phyloP scores from a whole-genome alignment of 2,888 invertebrate genomes.

The Cataglyphis albicans region DNA sequence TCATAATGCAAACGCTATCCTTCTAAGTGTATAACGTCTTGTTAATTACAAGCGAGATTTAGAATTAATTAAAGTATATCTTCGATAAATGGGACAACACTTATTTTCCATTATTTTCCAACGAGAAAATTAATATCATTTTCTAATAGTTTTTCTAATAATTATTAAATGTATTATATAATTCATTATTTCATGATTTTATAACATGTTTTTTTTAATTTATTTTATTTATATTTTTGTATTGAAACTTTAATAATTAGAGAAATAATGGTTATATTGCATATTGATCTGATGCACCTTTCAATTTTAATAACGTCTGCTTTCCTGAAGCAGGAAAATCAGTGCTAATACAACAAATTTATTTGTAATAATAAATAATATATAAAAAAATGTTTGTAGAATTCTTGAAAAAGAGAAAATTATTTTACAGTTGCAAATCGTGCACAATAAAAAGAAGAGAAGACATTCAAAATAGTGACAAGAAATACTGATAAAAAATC shows the following conservation, averaged over 20 bases:
- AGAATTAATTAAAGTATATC: conserved; percentile 19
- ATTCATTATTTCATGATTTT: not conserved
- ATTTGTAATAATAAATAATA: not conserved
- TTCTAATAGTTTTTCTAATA: not conserved
- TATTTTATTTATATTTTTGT: not conserved
- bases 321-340: not conserved
- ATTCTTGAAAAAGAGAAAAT: not conserved
- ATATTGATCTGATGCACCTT: not conserved
- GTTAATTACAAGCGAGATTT: conserved; percentile 17
- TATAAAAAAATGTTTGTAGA: not conserved
- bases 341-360: not conserved
- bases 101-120: conserved; percentile 15
- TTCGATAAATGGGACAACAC: conserved; percentile 29
- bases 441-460: not conserved
- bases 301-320: not conserved
- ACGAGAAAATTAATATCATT: conserved; percentile 15
- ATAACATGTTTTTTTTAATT: not conserved
- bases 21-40: conserved; percentile 16
- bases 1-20: conserved; percentile 6
- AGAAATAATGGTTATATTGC: too few relatives aligned
- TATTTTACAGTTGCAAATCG: not conserved
- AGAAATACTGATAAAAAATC: not conserved
- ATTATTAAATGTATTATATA: not conserved
- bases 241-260: not conserved
- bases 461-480: not conserved